Conservation (phyloP, 2,113 vertebrate species). For the Anser brachyrhynchus region DNA sequence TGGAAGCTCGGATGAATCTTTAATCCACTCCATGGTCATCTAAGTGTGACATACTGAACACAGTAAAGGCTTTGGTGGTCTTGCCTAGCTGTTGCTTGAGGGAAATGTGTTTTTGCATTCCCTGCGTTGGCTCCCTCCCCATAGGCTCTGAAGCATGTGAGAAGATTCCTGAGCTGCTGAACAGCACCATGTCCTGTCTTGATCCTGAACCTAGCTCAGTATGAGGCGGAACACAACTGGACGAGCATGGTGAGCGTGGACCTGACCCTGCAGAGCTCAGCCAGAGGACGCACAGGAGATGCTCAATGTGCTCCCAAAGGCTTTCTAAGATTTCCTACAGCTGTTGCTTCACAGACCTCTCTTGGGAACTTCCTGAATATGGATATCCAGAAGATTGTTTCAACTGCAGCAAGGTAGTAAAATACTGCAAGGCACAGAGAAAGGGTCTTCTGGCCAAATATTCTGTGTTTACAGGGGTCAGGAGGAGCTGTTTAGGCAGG, state of each 20-base stretch:
- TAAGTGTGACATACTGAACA: not conserved
- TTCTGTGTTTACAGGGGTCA: not conserved
- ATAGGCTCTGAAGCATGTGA: not conserved
- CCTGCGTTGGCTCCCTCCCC: not conserved
- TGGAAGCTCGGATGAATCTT: not conserved
- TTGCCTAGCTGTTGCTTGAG: not conserved
- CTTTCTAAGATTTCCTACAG: not conserved
- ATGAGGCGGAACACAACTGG: not conserved
- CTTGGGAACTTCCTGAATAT: not conserved
- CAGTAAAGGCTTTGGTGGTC: not conserved
- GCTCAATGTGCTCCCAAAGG: not conserved
- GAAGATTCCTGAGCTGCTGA: not conserved
- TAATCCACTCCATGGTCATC: not conserved
- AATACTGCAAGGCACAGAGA: not conserved
- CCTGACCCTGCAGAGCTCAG: no score
- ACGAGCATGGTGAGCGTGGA: not conserved
- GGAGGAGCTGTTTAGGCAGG: not conserved
- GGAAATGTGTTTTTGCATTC: not conserved
- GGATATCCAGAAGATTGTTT: not conserved
- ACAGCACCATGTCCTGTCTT: not conserved
- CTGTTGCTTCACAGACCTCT: not conserved
- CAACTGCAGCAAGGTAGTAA: not conserved
- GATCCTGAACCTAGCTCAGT: not conserved
- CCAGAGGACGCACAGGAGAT: not conserved
- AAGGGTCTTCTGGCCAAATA: not conserved